Percentiles rank a stretch among this genome's conserved stretches.
phyloP scores from a whole-genome alignment of 2,888 invertebrate genomes.

The Leptinotarsa tumamoca region DNA sequence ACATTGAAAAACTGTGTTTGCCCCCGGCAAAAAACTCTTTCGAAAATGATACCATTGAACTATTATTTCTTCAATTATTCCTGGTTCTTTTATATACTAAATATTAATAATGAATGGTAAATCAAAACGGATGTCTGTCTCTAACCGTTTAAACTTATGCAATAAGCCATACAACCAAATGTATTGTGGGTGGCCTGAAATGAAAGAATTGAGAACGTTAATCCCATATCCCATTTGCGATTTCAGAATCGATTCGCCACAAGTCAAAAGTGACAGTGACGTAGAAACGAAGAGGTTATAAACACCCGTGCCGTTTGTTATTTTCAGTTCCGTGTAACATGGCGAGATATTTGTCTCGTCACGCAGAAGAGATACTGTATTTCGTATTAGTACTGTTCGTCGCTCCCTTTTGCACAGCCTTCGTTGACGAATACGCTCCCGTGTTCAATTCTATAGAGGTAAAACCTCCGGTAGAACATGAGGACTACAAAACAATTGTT shows the following conservation, averaged over 20 bases:
- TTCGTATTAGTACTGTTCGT: slow-evolving; percentile 46
- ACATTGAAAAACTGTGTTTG: too few species aligned
- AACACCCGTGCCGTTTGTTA: slow-evolving; percentile 21
- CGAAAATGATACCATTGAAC: too few species aligned
- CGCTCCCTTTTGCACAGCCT: slow-evolving; percentile 30
- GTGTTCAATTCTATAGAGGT: slow-evolving; percentile 52
- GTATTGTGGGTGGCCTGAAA: background rate
- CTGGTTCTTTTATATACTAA: too few species aligned
- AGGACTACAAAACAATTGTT: slow-evolving; percentile 56
- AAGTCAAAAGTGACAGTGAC: slow-evolving; percentile 30
- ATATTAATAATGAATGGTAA: too few species aligned
- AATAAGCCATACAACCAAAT: background rate
- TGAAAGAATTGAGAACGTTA: background rate
- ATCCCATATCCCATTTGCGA: background rate
- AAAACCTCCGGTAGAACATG: slow-evolving; percentile 49
- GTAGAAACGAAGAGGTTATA: slow-evolving; percentile 30
- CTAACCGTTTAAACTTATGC: background rate
- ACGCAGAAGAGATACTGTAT: slow-evolving; percentile 49
- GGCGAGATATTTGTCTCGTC: slow-evolving; percentile 62
- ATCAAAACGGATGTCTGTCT: background rate
- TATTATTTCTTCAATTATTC: too few species aligned
- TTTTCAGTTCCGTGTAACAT: slow-evolving; percentile 60
- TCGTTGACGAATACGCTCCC: slow-evolving; percentile 49
- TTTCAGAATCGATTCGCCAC: background rate
- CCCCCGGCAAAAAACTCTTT: too few species aligned